Evolutionary conservation across 2,888 invertebrate genomes (phyloP), one percentile per base, ranked within the genome.

Genomic region (Tinea trinotella): DNA sequence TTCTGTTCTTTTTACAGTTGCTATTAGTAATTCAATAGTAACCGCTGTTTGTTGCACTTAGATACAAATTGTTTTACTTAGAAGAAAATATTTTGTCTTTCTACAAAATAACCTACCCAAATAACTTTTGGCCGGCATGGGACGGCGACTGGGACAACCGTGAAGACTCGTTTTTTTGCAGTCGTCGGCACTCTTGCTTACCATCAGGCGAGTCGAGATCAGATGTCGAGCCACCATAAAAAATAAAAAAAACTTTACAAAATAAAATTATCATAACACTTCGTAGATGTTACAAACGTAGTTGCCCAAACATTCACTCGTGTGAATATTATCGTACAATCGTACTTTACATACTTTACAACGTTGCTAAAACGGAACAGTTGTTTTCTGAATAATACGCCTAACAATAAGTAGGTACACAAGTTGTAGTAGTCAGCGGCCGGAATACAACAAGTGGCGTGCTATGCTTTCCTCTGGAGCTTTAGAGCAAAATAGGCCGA

Each of bases 391-490:
- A 46, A 46, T 40, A 12, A 40, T 9, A 46, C 46, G 17, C 12
- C 17, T 19, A 46, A 46, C 46, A 46, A 46, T 46, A 46, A 46
- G 46, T 46, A 46, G 46, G 46, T 7, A 40, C 10, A n/a, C 19
- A 46, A 46, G 15, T 46, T 40, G 40, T 40, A 36, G 10, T 5
- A 17, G 46, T 49, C 50, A 18, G 54, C 56, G 18, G 56, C 68
- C 73, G 79, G 78, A 79, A 74, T 63, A 80, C 78, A 78, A 80
- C 80, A 81, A 80, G 81, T 81, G 80, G 76, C 71, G 71, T 66
- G 66, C 65, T 65, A 67, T 18, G 54, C 54, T 9, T 46, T 7
- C n/a, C 30, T 7, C 30, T 7, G 30, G 40, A 18, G 20, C 19
- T 64, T 64, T 68, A 66, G 75, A 73, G 67, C 77, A 19, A 79